phyloP scores from a whole-genome alignment of 2,113 vertebrate genomes.

The Narcine bancroftii region DNA sequence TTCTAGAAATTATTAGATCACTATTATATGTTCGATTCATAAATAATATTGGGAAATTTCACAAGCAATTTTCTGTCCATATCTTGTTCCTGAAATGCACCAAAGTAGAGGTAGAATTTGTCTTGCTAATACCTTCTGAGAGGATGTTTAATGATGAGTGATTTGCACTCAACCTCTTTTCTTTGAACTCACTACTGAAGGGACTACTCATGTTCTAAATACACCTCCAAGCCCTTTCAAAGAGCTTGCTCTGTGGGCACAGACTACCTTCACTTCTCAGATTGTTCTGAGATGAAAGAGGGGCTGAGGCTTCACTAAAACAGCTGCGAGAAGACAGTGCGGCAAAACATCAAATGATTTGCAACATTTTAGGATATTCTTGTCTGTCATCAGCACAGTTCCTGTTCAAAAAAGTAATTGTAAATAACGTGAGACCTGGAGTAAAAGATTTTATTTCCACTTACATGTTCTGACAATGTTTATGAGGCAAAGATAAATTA shows the following conservation, averaged over 20 bases:
- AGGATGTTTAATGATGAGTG: too few species aligned
- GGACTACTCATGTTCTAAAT: background rate
- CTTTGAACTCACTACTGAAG: background rate
- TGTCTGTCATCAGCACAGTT: too few species aligned
- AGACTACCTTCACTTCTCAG: too few species aligned
- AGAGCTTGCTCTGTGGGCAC: background rate
- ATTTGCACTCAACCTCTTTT: background rate
- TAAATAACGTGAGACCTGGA: background rate
- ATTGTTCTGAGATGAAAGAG: background rate
- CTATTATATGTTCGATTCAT: background rate
- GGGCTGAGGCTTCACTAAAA: background rate
- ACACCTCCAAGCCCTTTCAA: background rate
- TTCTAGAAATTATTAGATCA: background rate
- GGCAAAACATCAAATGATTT: background rate
- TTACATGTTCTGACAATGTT: background rate
- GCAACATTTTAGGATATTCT: background rate
- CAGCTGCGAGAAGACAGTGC: too few species aligned
- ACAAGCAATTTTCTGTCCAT: background rate
- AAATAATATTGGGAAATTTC: background rate
- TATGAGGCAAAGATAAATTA: background rate
- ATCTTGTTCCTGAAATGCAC: background rate
- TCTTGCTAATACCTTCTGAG: background rate
- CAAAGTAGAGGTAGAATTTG: background rate
- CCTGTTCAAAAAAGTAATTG: background rate
- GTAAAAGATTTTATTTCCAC: background rate